Evolutionary conservation across 1,140 invertebrate species (phyloP), one percentile per base, ranked within the genome.

Genomic region (Lycorma delicatula): DNA sequence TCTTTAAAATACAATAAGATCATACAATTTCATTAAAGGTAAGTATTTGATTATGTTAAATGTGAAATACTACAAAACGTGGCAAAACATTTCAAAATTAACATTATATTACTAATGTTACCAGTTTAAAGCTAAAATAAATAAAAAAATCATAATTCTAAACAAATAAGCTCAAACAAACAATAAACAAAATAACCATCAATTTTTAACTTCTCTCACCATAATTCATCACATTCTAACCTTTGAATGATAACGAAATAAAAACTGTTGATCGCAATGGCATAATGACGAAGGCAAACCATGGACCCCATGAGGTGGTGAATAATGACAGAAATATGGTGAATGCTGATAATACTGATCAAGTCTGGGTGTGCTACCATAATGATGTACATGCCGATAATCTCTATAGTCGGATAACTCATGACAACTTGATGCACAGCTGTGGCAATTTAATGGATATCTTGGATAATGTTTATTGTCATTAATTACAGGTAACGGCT

Each of bases 301-400:
- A n/a, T n/a, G n/a, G n/a, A n/a, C n/a, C 27, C 13, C 1, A 38
- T 51, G 16, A 31, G 38, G 26, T 47, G 54, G n/a, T 47, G 56
- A 16, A 44, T 29, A 51, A 11, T 44, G 23, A 50, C 49, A 26
- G 23, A 29, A 9, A 51, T 13, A 20, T 51, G 23, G 6, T 26
- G 22, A 23, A 7, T 48, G 56, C 48, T 57, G 56, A 3, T 22
- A 36, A 27, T 47, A 57, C 25, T 54, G 52, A 23, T 57, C 56
- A 1, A 57, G 47, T 3, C 56, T 31, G 3, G 56, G 56, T 31
- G 29, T 57, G 44, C 56, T 57, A 3, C 56, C 56, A 25, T 57
- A 57, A 36, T 29, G 56, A 18, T 57, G 56, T n/a, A 26, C 29
- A 23, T 57, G 44, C 28, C 49, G 44, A 5, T 22, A 7, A 16